Base-by-base conservation (phyloP, 2,888 invertebrate genomes). In the Diabrotica balteata region DNA sequence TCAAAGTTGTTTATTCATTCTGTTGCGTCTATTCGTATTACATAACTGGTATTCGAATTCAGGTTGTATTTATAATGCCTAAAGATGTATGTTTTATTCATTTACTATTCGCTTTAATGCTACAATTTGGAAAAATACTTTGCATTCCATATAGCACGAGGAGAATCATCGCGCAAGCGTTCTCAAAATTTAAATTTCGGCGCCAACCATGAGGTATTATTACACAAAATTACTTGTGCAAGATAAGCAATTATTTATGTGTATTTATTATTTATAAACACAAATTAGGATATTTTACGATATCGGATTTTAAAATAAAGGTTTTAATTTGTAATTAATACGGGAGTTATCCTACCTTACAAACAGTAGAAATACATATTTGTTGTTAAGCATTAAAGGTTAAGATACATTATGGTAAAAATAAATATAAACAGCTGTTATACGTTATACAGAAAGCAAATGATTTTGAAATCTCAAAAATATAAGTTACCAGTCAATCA, bases 1-100 rank as follows among this genome's bases (percentile, higher is more conserved):
- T 81, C 81, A 81, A 72, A 76, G 73, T 73, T 77, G 76, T 76
- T 79, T 78, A 78, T 77, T 73, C 75, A 78, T 77, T 77, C 74
- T 72, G 75, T 75, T 72, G 75, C 74, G 75, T 76, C 75, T 77
- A 76, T 77, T 72, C 70, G 69, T 64, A 68, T 80, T 79, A 76
- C 77, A 75, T 78, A 80, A 80, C 74, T 63, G 49, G 69, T 54
- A 72, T 73, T 75, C 68, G 71, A 71, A 72, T 77, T 75, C 72
- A 74, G 69, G 69, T 66, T 71, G 67, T 66, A 72, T 71, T 72
- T 67, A 59, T 70, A 69, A 71, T 69, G 62, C 57, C 66, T 70
- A 69, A 58, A 71, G 67, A 64, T 69, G 58, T 67, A 72, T 72
- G 70, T 72, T 69, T 73, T 69, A 72, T 72, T 72, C 72, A 72